Percentiles rank a stretch among this genome's conserved stretches.
Evolutionary conservation across 2,888 invertebrate genomes (phyloP).

Genomic region (Philaethria dido): DNA sequence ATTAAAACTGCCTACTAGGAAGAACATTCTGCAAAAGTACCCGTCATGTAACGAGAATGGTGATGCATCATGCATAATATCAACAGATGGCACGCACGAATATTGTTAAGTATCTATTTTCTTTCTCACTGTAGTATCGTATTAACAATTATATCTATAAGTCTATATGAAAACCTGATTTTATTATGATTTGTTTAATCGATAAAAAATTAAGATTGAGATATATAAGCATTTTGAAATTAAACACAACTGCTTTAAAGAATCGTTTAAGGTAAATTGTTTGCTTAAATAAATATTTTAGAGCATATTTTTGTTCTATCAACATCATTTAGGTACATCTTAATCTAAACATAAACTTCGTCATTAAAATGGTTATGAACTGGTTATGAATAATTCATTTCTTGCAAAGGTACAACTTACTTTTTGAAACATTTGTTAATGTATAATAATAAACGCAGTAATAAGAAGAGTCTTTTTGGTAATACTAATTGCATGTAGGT

Average conservation of each 20-base stretch:
- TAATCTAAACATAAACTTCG: too few species aligned
- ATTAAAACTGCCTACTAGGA: constrained; percentile 12
- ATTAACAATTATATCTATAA: neutral
- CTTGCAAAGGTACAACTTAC: neutral
- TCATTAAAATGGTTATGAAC: too few species aligned
- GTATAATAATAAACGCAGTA: neutral
- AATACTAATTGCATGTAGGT: neutral
- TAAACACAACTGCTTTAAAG: too few species aligned
- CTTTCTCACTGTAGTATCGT: constrained; percentile 6
- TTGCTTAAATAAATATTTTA: too few species aligned
- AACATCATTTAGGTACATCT: too few species aligned
- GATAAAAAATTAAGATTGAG: too few species aligned
- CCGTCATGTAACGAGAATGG: constrained; percentile 19
- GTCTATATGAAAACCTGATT: neutral
- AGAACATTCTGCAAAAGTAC: constrained; percentile 20
- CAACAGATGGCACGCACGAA: constrained; percentile 7
- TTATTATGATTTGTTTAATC: too few species aligned
- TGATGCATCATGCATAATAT: constrained; percentile 27
- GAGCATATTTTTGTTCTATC: neutral
- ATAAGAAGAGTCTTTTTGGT: neutral
- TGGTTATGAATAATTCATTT: too few species aligned
- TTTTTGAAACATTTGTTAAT: neutral
- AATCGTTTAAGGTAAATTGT: too few species aligned
- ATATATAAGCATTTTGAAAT: too few species aligned
- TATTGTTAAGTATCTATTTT: constrained; percentile 25